Percentiles rank a stretch among this genome's conserved stretches.
phyloP scores from a whole-genome alignment of 2,888 invertebrate species.

The Papilio gigon region DNA sequence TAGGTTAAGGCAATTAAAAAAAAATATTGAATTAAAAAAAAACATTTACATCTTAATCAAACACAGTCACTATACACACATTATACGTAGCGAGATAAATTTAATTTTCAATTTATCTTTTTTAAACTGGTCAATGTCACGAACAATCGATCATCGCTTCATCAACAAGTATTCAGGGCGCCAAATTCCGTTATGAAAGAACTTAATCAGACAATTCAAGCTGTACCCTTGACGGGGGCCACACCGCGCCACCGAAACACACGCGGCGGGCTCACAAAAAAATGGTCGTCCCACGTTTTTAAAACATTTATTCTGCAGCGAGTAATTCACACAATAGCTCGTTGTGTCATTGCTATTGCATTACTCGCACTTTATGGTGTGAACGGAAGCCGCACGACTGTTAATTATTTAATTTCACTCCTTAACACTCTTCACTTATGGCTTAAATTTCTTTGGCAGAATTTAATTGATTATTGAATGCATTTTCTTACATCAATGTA shows the following conservation, averaged over 20 bases:
- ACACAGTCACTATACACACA: too few relatives aligned
- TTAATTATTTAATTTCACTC: neutral
- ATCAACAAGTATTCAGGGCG: conserved; percentile 58
- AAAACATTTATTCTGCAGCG: conserved; percentile 62
- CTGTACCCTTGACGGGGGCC: conserved; percentile 44
- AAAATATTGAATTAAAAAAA: too few relatives aligned
- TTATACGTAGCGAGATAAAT: too few relatives aligned
- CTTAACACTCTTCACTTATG: neutral
- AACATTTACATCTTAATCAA: too few relatives aligned
- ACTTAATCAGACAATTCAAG: conserved; percentile 59
- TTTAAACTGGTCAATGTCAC: conserved; percentile 16
- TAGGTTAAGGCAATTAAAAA: too few relatives aligned
- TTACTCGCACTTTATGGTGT: conserved; percentile 55
- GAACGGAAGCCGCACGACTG: conserved; percentile 42
- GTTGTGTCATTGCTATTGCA: conserved; percentile 60
- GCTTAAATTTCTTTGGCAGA: conserved; percentile 27
- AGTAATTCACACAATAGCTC: conserved; percentile 59
- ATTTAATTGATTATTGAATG: conserved; percentile 13
- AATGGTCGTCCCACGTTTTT: conserved; percentile 52
- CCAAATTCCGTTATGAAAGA: conserved; percentile 55
- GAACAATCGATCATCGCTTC: conserved; percentile 53
- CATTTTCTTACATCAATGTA: neutral
- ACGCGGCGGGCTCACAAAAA: conserved; percentile 35
- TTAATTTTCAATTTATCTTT: too few relatives aligned
- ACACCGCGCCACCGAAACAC: conserved; percentile 43